These are phyloP conservation scores for Pterostichus niger DNA, from an alignment of 2,888 invertebrate species.

Conservation along the genomic window DNA sequence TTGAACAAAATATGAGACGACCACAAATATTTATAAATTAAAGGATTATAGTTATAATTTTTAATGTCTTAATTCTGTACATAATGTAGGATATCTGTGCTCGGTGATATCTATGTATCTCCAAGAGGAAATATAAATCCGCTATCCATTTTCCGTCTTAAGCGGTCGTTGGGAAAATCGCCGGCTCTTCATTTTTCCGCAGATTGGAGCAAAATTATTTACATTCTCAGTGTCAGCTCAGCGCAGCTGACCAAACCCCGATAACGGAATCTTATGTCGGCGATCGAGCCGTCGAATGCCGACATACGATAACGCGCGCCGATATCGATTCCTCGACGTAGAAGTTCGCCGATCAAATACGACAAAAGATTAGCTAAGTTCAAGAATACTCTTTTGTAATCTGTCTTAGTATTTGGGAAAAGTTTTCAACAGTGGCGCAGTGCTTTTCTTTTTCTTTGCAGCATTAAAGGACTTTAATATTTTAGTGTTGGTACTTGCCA, in stretches of 20 bases:
- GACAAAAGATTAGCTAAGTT: constrained; percentile 49
- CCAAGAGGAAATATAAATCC: constrained; percentile 9
- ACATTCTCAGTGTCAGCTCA: constrained; percentile 41
- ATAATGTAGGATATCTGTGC: no score
- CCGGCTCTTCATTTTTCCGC: constrained; percentile 21
- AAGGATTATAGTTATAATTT: no score
- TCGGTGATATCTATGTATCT: no score
- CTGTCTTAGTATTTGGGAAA: constrained; percentile 28
- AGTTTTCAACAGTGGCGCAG: constrained; percentile 15
- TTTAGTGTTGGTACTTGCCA: no score
- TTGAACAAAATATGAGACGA: no score
- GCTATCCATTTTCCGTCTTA: constrained; percentile 21
- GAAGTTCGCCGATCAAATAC: constrained; percentile 45
- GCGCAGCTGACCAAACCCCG: constrained; percentile 28
- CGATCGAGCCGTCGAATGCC: constrained; percentile 3
- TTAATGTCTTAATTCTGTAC: no score
- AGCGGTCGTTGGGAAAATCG: not conserved
- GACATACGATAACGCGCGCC: not conserved
- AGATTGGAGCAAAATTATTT: constrained; percentile 44
- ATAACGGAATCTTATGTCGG: constrained; percentile 40
- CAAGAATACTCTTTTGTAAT: constrained; percentile 49
- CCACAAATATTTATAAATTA: no score
- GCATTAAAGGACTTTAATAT: not conserved
- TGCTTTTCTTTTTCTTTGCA: not conserved
- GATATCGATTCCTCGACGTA: constrained; percentile 14